Base-by-base conservation (phyloP, 2,797 vertebrate species). In the Limosa lapponica region DNA sequence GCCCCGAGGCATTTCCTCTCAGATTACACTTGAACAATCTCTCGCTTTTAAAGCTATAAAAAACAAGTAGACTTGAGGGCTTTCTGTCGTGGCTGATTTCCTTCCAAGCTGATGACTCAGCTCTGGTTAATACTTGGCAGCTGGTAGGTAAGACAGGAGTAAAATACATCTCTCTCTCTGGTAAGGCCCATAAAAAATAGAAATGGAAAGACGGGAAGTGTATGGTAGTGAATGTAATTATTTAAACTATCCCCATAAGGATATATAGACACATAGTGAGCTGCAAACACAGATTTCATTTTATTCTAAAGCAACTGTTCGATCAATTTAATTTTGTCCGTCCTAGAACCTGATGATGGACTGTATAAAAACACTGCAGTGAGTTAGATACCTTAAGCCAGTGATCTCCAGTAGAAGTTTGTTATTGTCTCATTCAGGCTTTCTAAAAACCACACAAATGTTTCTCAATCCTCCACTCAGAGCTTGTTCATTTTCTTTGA, bases 71-170 rank as follows among this genome's bases (percentile, higher is more conserved):
- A 48, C 62, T 92, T 89, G 66, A 85, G 93, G 73, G 46, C 52
- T 90, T 83, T 82, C 78, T 83, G 37, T 93, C 2, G 0, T 78
- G 79, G 80, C 93, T 85, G 78, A 62, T 93, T 94, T 90, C 55
- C 36, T 91, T 89, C 87, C 70, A 67, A 91, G 89, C 44, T 89
- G 72, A 87, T 82, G 81, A 28, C 85, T 78, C 74, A 82, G 87
- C 81, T 61, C 74, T 71, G 81, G 82, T 92, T 90, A 93, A 39
- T 41, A 23, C 57, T 55, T 84, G 66, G 64, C 79, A 96, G 80
- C 57, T 89, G 81, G 55, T 89, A 44, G 66, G 84, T 82, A 48
- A 85, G 73, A 28, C 43, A 34, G 46, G 58, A 75, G 79, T 57
- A 37, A 82, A 95, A 84, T 88, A 39, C 17, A 20, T 66, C 55